A percentile compares a stretch with the other conserved stretches of the same genome.
phyloP scores from a whole-genome alignment of 1,140 invertebrate genomes.

The Steinernema khuongi region DNA sequence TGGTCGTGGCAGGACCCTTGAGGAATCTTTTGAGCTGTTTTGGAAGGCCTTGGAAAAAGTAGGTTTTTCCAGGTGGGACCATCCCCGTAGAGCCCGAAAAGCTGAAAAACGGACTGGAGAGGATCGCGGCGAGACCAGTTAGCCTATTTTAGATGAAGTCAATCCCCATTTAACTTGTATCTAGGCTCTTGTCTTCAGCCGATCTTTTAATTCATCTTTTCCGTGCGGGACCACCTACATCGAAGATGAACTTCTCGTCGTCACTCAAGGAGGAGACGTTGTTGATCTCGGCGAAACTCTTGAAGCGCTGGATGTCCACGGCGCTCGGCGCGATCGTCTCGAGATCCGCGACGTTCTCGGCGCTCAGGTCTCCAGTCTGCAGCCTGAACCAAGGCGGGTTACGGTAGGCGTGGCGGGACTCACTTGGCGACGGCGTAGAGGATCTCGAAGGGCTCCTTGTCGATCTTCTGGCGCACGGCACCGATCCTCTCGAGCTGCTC shows the following conservation, averaged over 20 bases:
- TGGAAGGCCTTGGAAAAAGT: constrained; percentile 18
- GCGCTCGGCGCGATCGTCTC: constrained; percentile 1
- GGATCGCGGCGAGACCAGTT: too few species aligned
- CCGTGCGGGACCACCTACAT: neutral
- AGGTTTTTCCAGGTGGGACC: neutral
- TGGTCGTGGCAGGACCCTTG: too few species aligned
- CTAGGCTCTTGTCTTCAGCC: too few species aligned
- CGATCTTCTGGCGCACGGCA: constrained; percentile 23
- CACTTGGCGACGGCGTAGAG: constrained; percentile 9
- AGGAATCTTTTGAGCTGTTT: constrained; percentile 22
- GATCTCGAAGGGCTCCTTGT: constrained; percentile 22
- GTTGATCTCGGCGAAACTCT: constrained; percentile 6
- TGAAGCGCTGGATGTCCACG: constrained; percentile 3
- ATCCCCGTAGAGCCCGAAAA: too few species aligned
- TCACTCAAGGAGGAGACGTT: neutral
- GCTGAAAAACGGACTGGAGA: too few species aligned
- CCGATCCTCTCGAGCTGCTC: constrained; percentile 18
- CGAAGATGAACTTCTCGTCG: constrained; percentile 5
- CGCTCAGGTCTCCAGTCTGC: neutral
- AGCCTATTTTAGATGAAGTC: too few species aligned
- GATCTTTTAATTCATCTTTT: too few species aligned
- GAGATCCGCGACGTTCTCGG: neutral
- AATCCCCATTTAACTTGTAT: too few species aligned
- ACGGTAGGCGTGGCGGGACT: neutral
- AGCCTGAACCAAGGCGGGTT: neutral